Evolutionary conservation across 2,888 invertebrate genomes (phyloP).

Genomic region (Sclerodermus sp.): DNA sequence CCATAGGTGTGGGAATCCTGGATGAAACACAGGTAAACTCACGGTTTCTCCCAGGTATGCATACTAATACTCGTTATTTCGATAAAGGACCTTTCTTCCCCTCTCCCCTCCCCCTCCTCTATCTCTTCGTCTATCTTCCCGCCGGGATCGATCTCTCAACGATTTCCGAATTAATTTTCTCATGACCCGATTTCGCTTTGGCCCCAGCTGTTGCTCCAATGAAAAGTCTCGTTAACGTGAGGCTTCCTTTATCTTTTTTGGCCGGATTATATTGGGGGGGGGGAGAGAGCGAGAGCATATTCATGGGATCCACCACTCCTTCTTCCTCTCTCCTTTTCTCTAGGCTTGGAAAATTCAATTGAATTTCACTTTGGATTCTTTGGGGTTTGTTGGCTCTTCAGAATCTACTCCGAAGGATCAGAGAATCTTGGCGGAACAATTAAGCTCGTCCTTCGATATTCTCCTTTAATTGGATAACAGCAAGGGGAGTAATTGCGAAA

Average conservation of each 20-base stretch:
- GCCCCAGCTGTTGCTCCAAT: neutral
- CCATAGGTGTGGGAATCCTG: conserved; percentile 33
- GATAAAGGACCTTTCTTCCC: conserved; percentile 2
- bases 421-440: too few relatives aligned
- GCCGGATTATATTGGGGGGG: too few relatives aligned
- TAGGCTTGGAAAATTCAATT: too few relatives aligned
- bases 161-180: neutral
- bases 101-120: too few relatives aligned
- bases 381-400: too few relatives aligned
- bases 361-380: too few relatives aligned
- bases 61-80: conserved; percentile 23
- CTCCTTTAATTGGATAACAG: too few relatives aligned
- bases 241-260: too few relatives aligned
- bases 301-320: neutral
- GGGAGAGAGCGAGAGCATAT: neutral
- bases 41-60: conserved; percentile 22
- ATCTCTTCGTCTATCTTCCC: too few relatives aligned
- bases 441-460: too few relatives aligned
- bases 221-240: neutral
- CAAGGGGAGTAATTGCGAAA: too few relatives aligned
- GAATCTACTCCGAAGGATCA: too few relatives aligned
- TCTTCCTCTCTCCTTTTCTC: neutral
- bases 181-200: neutral
- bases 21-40: conserved; percentile 21
- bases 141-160: neutral